These are phyloP conservation scores for Oryzias curvinotus DNA, from an alignment of 2,113 vertebrate species.

Conservation along the genomic window DNA sequence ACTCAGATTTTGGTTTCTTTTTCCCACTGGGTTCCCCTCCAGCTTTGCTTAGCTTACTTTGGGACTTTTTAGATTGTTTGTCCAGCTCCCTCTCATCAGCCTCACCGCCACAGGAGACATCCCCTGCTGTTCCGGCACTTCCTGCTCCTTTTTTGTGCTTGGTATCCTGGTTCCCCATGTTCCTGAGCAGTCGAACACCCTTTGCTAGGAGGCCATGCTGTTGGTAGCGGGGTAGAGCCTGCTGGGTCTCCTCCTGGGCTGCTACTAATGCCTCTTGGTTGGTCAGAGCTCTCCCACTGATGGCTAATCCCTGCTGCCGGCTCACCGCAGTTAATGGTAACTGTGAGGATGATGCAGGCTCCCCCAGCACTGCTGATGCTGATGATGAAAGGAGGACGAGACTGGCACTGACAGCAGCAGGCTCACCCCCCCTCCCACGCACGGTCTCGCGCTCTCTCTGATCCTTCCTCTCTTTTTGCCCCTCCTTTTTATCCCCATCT, in stretches of 20 bases:
- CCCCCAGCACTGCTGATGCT: conserved; percentile 42
- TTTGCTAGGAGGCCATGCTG: conserved; percentile 82
- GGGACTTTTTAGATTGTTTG: conserved; percentile 85
- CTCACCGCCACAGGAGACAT: conserved; percentile 61
- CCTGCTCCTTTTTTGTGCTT: conserved; percentile 85
- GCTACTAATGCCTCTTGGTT: conserved; percentile 32
- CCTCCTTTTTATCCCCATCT: conserved; percentile 78
- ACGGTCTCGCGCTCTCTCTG: conserved; percentile 74
- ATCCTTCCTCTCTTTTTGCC: conserved; percentile 73
- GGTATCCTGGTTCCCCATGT: conserved; percentile 96
- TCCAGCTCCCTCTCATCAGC: conserved; percentile 81
- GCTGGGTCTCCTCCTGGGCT: conserved; percentile 33
- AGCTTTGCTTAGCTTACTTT: conserved; percentile 77
- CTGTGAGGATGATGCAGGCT: conserved; percentile 65
- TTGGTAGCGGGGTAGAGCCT: conserved; percentile 48
- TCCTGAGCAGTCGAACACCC: conserved; percentile 72
- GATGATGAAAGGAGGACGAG: conserved; percentile 71
- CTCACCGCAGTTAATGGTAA: conserved; percentile 62
- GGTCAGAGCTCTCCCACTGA: conserved; percentile 54
- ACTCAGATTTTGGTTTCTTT: conserved; percentile 87
- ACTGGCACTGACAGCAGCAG: conserved; percentile 62
- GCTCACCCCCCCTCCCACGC: conserved; percentile 74
- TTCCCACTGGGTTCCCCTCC: conserved; percentile 71
- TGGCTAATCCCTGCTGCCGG: conserved; percentile 71
- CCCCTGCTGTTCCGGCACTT: conserved; percentile 61